A percentile compares a stretch with the other conserved stretches of the same genome.
Evolutionary conservation across 2,797 vertebrate species (phyloP).

Genomic region (Allobates femoralis): DNA sequence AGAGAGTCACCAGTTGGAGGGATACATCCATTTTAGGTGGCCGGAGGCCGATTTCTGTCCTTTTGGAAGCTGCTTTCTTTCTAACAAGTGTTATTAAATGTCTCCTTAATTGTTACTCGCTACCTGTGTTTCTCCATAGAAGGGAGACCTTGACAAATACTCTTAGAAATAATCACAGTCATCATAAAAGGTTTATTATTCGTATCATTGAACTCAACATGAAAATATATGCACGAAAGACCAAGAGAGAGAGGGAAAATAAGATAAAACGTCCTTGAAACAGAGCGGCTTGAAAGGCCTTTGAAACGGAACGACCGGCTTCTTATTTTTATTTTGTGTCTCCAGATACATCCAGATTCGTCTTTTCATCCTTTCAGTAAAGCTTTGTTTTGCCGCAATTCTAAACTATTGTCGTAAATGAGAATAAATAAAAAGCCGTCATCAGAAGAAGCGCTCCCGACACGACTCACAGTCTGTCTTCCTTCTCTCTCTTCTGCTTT

Average conservation of each 20-base stretch:
- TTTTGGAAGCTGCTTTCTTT: background rate
- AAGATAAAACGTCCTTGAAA: constrained; percentile 65
- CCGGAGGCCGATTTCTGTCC: background rate
- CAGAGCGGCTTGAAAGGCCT: constrained; percentile 63
- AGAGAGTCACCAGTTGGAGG: too few species aligned
- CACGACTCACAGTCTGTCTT: constrained; percentile 20
- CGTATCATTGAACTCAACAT: constrained; percentile 50
- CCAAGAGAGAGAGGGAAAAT: constrained; percentile 18
- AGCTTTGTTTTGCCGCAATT: constrained; percentile 53
- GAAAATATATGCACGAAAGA: constrained; percentile 64
- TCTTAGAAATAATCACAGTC: constrained; percentile 56
- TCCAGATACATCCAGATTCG: constrained; percentile 61
- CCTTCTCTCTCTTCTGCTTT: constrained; percentile 1
- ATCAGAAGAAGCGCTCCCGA: constrained; percentile 37
- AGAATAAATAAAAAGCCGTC: constrained; percentile 40
- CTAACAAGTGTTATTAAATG: background rate
- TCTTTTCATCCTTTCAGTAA: constrained; percentile 65
- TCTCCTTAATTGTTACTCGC: background rate
- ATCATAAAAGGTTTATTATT: constrained; percentile 54
- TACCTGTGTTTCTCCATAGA: background rate
- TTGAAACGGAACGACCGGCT: constrained; percentile 63
- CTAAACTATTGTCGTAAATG: constrained; percentile 24
- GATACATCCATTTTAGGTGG: background rate
- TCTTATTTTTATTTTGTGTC: constrained; percentile 41
- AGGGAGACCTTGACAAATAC: constrained; percentile 55